A percentile compares a stretch with the other conserved stretches of the same genome.
phyloP scores from a whole-genome alignment of 2,113 vertebrate species.

The Apistogramma diplotaenia region DNA sequence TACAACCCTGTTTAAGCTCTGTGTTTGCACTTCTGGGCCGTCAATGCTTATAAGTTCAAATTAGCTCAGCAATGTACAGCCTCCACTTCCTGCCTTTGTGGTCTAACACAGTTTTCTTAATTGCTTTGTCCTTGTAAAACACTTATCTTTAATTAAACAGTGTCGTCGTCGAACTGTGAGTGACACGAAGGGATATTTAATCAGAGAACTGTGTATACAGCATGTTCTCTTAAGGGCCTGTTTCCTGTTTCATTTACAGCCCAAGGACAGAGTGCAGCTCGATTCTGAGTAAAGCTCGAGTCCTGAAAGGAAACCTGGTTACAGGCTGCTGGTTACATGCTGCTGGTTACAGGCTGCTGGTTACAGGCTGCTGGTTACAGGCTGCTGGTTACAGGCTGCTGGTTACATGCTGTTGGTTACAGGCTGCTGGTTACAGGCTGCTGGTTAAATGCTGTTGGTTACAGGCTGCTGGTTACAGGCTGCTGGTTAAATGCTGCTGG shows the following conservation, averaged over 20 bases:
- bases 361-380: no score
- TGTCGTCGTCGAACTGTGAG: background rate
- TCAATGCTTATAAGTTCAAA: background rate
- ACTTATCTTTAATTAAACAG: slow-evolving; percentile 40
- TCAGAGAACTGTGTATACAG: background rate
- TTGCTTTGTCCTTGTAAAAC: slow-evolving; percentile 39
- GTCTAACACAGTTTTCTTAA: slow-evolving; percentile 1
- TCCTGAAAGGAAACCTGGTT: no score
- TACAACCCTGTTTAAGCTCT: background rate
- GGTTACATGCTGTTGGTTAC: no score
- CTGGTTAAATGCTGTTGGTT: no score
- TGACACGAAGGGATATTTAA: background rate
- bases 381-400: no score
- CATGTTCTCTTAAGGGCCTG: background rate
- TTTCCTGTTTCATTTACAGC: background rate
- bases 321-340: no score
- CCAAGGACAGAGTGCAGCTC: background rate
- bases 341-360: no score
- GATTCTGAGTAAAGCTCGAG: background rate
- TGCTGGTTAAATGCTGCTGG: no score
- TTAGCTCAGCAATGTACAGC: background rate
- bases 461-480: no score
- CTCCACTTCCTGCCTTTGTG: slow-evolving; percentile 12
- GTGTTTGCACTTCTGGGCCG: background rate
- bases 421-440: no score